Conservation (phyloP, 1,140 invertebrate genomes). For the Hormaphis cornu region DNA sequence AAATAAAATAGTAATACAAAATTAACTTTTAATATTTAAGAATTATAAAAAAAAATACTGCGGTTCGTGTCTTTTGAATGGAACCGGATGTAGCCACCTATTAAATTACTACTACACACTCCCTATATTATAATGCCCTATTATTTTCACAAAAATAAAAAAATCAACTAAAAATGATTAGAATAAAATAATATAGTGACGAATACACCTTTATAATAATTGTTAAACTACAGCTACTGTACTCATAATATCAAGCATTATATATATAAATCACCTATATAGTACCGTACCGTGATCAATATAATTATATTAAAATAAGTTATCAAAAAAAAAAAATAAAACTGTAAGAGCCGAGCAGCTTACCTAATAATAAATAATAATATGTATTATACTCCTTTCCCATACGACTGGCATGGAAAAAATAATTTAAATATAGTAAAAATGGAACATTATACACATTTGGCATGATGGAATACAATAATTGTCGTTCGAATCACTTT, state of each 20-base stretch:
- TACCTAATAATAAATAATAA: too few species aligned
- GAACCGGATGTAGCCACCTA: too few species aligned
- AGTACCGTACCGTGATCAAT: not conserved
- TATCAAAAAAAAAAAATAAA: not conserved
- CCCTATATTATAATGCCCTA: too few species aligned
- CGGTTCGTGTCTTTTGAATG: not conserved
- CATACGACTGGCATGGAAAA: not conserved
- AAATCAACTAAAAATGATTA: not conserved
- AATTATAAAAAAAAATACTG: slow-evolving; percentile 24
- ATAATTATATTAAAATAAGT: not conserved
- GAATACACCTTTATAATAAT: too few species aligned
- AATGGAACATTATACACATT: slow-evolving; percentile 15
- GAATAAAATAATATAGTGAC: not conserved
- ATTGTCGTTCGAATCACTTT: not conserved
- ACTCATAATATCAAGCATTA: too few species aligned
- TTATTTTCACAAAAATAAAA: not conserved
- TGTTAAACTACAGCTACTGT: too few species aligned
- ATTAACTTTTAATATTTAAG: not conserved
- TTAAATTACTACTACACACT: too few species aligned
- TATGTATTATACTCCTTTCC: too few species aligned
- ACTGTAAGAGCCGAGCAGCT: too few species aligned
- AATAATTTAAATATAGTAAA: not conserved
- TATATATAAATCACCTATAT: not conserved
- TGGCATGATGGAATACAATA: slow-evolving; percentile 16
- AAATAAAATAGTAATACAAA: not conserved